Evolutionary conservation across 1,140 invertebrate genomes (phyloP).

Genomic region (Hetaerina americana): DNA sequence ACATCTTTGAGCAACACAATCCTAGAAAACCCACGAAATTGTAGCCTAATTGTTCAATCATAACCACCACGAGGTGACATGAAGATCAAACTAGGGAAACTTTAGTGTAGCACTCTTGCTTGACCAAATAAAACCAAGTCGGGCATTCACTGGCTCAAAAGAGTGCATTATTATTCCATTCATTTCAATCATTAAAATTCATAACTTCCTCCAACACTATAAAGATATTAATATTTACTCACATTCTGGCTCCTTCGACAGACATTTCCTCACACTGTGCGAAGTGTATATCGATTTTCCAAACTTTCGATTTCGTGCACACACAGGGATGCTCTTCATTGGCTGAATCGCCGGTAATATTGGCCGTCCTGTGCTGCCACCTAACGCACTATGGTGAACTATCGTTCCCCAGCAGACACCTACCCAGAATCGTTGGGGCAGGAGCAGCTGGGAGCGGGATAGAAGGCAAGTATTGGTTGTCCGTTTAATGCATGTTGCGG

Average conservation of each 20-base stretch:
- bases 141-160: not conserved
- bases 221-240: too few species aligned
- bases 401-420: not conserved
- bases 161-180: not conserved
- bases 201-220: too few species aligned
- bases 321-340: too few species aligned
- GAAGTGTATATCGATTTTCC: too few species aligned
- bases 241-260: too few species aligned
- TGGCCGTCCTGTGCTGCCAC: not conserved
- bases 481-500: not conserved
- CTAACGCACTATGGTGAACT: not conserved
- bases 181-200: too few species aligned
- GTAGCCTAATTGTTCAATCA: not conserved
- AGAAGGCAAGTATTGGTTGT: not conserved
- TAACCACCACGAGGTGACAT: not conserved
- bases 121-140: not conserved
- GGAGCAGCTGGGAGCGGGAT: not conserved
- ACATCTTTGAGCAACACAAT: too few species aligned
- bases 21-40: too few species aligned
- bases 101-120: not conserved
- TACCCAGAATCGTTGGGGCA: not conserved
- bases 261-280: too few species aligned
- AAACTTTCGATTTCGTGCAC: too few species aligned
- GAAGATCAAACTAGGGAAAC: not conserved
- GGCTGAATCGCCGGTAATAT: too few species aligned